Percentiles rank a stretch among this genome's conserved stretches.
phyloP scores from a whole-genome alignment of 2,888 invertebrate genomes.

The Apodemia zela region DNA sequence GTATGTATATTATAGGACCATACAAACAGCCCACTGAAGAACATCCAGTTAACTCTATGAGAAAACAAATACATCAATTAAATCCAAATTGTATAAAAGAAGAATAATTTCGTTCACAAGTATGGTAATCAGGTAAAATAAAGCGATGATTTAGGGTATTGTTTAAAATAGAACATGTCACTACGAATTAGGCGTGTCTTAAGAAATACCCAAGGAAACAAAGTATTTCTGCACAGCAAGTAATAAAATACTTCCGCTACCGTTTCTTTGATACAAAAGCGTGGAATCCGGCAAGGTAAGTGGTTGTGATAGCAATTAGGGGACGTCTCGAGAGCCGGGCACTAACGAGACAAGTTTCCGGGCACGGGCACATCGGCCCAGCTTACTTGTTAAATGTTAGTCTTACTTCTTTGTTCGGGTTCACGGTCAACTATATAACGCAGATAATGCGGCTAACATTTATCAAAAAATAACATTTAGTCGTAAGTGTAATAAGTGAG shows the following conservation, averaged over 20 bases:
- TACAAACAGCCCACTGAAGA: too few species aligned
- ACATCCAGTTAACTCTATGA: too few species aligned
- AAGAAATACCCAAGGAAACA: not conserved
- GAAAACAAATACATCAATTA: too few species aligned
- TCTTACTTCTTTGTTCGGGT: not conserved
- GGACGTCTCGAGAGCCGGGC: slow-evolving; percentile 7
- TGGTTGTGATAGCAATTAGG: slow-evolving; percentile 16
- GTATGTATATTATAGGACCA: too few species aligned
- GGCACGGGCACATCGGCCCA: not conserved
- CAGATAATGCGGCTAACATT: not conserved
- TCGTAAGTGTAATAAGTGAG: too few species aligned
- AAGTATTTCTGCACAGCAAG: slow-evolving; percentile 4
- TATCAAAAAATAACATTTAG: too few species aligned
- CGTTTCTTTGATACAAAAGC: slow-evolving; percentile 16
- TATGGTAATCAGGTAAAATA: not conserved
- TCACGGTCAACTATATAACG: not conserved
- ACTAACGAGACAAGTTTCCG: slow-evolving; percentile 15
- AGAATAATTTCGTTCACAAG: not conserved
- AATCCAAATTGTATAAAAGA: too few species aligned
- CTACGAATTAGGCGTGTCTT: not conserved
- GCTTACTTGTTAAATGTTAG: slow-evolving; percentile 4
- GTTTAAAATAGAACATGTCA: not conserved
- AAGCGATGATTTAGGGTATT: not conserved
- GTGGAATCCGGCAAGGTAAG: slow-evolving; percentile 2
- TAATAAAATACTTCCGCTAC: slow-evolving; percentile 15